Evolutionary conservation across 2,113 vertebrate genomes (phyloP), one percentile per base, ranked within the genome.

Genomic region (Redunca redunca): DNA sequence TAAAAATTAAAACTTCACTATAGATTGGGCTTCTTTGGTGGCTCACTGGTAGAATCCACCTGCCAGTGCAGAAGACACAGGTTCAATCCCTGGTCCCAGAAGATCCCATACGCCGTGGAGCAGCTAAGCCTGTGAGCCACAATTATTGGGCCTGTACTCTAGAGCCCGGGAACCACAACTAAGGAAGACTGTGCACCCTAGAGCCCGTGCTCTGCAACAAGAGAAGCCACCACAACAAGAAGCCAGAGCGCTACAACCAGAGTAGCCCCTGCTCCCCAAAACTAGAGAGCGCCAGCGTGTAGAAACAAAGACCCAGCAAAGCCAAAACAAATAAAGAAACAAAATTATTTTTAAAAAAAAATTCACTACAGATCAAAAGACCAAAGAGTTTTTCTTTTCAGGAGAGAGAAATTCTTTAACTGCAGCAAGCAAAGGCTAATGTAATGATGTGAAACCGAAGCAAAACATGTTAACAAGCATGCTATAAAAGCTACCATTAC

Each of bases 381-480:
- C 55, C 81, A 98, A 95, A 97, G 80, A 96, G 88, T n/a, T 58
- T 82, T 94, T 95, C 90, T 95, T 86, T 95, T 97, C 93, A 97
- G 89, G 77, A 94, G 96, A 97, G 96, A 94, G n/a, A 60, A n/a
- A 96, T 92, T 97, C 71, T 95, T 96, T 84, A 94, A 84, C 78
- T 88, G 25, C 90, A 87, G 64, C 80, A 97, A 97, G 97, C 90
- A 95, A 94, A 95, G 50, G 71, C 58, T 93, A 84, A 88, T 53
- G 50, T 57, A 96, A 60, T 77, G 71, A 95, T 89, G 30, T 87
- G 62, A 95, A 96, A 87, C 83, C 40, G 71, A 98, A 92, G n/a
- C 48, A 89, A 48, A 81, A 50, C 28, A 95, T 58, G 80, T 90
- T 97, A 96, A 97, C 7, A 96, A 74, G 71, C 74, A 95, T 89